Conservation (phyloP, 2,113 vertebrate genomes). For the Catharus minimus region DNA sequence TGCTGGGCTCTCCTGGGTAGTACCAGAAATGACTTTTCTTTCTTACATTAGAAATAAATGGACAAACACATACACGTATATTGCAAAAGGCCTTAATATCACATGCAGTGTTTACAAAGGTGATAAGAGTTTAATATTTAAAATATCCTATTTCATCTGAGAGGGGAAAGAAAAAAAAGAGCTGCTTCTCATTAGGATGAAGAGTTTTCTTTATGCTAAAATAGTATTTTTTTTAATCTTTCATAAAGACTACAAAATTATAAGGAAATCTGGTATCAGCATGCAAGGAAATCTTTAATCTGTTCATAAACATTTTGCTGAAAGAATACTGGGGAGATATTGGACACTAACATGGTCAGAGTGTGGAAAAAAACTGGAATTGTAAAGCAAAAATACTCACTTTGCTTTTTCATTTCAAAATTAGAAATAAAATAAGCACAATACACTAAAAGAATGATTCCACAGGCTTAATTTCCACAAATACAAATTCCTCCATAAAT, state of each 20-base stretch:
- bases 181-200: neutral
- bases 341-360: neutral
- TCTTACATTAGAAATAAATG: constrained; percentile 63
- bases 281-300: neutral
- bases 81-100: constrained; percentile 49
- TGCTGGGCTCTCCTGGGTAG: constrained; percentile 77
- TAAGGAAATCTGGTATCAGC: neutral
- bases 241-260: neutral
- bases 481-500: constrained; percentile 62
- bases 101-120: constrained; percentile 8
- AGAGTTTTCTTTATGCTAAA: constrained; percentile 33
- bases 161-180: neutral
- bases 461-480: constrained; percentile 61
- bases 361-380: neutral
- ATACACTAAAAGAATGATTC: constrained; percentile 17
- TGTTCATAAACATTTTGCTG: neutral
- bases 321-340: neutral
- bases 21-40: constrained; percentile 78
- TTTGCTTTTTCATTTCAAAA: neutral
- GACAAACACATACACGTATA: constrained; percentile 51
- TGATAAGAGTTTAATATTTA: constrained; percentile 43
- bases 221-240: neutral
- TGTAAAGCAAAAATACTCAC: neutral
- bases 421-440: constrained; percentile 10
- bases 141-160: constrained; percentile 26